Conservation (phyloP, 2,888 invertebrate genomes). For the Tetragnatha montana region DNA sequence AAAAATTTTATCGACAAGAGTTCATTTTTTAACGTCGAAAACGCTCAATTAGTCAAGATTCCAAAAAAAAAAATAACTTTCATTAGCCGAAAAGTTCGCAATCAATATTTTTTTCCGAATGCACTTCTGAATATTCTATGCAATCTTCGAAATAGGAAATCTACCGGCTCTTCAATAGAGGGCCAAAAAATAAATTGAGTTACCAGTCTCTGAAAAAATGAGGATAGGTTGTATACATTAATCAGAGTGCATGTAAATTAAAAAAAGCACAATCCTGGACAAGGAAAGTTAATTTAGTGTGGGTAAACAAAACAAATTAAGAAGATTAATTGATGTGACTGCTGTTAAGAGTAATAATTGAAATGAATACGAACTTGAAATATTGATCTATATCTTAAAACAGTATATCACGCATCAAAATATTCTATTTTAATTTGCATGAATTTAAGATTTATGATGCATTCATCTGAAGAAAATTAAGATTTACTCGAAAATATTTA, state of each 20-base stretch:
- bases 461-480: too few species aligned
- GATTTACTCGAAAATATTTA: too few species aligned
- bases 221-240: not conserved
- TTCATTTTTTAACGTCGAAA: constrained; percentile 9
- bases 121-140: not conserved
- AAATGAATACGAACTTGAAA: not conserved
- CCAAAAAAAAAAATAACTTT: not conserved
- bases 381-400: not conserved
- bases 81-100: not conserved
- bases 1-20: constrained; percentile 12
- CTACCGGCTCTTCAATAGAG: not conserved
- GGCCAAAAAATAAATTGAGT: not conserved
- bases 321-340: not conserved
- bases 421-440: too few species aligned
- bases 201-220: not conserved
- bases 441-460: too few species aligned
- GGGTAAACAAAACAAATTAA: not conserved
- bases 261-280: not conserved
- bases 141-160: not conserved
- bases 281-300: not conserved
- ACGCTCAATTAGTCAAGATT: constrained; percentile 1
- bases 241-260: not conserved
- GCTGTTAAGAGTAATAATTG: not conserved
- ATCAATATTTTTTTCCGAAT: not conserved
- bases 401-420: too few species aligned